phyloP scores from a whole-genome alignment of 2,113 vertebrate genomes.

The Prionailurus bengalensis region DNA sequence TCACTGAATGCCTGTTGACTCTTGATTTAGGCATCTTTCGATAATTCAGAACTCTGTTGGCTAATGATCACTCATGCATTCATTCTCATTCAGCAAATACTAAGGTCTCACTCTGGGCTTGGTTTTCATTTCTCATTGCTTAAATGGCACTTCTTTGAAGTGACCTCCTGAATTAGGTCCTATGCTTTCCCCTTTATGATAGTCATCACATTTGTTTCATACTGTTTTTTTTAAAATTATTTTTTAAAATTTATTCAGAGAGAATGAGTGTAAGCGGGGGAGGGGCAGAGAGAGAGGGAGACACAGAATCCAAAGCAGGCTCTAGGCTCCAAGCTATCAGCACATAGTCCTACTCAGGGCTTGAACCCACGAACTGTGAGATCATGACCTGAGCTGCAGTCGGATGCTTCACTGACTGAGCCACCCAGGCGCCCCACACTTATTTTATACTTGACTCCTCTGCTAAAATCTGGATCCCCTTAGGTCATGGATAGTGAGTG shows the following conservation, averaged over 20 bases:
- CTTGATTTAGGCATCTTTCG: neutral
- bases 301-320: too few relatives aligned
- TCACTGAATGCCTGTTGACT: neutral
- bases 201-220: neutral
- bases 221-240: neutral
- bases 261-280: too few relatives aligned
- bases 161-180: neutral
- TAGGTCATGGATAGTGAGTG: neutral
- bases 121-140: neutral
- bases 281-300: too few relatives aligned
- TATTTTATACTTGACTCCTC: neutral
- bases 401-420: too few relatives aligned
- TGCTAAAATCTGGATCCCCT: neutral
- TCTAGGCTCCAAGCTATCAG: too few relatives aligned
- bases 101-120: neutral
- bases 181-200: neutral
- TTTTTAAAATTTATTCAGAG: too few relatives aligned
- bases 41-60: neutral
- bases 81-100: neutral
- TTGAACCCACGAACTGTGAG: too few relatives aligned
- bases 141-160: neutral
- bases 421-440: neutral
- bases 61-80: neutral
- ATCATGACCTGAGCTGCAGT: too few relatives aligned
- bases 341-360: too few relatives aligned